A percentile compares a stretch with the other conserved stretches of the same genome.
phyloP scores from a whole-genome alignment of 2,113 vertebrate genomes.

The Bubo blakistoni region DNA sequence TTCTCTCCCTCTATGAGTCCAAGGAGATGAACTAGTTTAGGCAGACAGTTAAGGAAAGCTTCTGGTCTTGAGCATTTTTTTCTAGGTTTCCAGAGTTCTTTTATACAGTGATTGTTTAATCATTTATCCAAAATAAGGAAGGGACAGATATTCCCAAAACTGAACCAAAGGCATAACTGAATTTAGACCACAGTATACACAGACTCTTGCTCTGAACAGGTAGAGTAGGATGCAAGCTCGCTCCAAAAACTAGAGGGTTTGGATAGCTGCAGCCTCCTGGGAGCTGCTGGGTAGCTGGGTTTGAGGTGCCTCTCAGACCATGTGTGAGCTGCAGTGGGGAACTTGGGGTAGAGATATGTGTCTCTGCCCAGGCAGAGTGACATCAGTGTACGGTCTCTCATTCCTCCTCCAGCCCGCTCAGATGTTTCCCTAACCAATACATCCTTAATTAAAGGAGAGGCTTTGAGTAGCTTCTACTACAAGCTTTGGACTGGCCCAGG shows the following conservation, averaged over 20 bases:
- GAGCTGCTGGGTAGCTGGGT: background rate
- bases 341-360: fast-evolving
- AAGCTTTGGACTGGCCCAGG: background rate
- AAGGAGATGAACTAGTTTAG: background rate
- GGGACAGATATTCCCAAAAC: background rate
- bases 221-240: background rate
- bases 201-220: background rate
- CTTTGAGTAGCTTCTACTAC: background rate
- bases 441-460: background rate
- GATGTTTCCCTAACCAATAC: background rate
- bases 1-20: background rate
- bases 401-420: background rate
- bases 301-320: background rate
- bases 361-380: background rate
- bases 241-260: background rate
- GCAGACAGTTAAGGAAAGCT: background rate
- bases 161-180: background rate
- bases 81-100: background rate
- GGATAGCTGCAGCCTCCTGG: background rate
- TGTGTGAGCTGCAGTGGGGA: fast-evolving
- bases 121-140: background rate
- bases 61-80: background rate
- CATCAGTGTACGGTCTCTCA: background rate
- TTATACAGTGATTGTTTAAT: background rate
- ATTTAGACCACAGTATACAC: background rate